These are phyloP conservation scores for Platorchestia sp. DNA, from an alignment of 1,140 invertebrate species.

Conservation along the genomic window DNA sequence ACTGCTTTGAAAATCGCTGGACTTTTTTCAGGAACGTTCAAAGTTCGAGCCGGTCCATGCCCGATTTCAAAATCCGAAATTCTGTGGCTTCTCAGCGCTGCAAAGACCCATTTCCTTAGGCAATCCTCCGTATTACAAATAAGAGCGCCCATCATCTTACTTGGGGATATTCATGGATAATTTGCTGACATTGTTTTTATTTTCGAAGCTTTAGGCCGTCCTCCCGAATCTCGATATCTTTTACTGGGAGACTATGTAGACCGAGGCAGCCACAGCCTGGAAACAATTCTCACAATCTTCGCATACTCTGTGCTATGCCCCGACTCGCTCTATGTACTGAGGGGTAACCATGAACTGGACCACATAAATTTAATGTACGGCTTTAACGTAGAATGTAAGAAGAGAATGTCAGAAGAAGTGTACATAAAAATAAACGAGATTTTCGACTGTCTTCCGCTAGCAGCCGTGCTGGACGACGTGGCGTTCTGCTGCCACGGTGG, in stretches of 20 bases:
- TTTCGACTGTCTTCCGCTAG: constrained; percentile 48
- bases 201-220: constrained; percentile 46
- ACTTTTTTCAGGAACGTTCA: constrained; percentile 20
- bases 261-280: constrained; percentile 45
- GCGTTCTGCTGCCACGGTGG: constrained; percentile 56
- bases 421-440: constrained; percentile 40
- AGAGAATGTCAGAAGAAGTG: constrained; percentile 53
- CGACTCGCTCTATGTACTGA: neutral
- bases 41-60: constrained; percentile 20
- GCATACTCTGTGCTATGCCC: constrained; percentile 25
- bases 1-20: neutral
- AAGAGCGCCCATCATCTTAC: neutral
- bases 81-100: neutral
- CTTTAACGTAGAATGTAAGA: constrained; percentile 41
- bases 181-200: constrained; percentile 56
- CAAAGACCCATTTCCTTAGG: constrained; percentile 6
- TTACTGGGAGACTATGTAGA: constrained; percentile 56
- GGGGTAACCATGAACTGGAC: constrained; percentile 42
- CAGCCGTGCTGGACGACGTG: constrained; percentile 39
- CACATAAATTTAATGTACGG: constrained; percentile 20
- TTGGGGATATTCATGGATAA: constrained; percentile 56
- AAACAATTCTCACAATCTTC: constrained; percentile 42
- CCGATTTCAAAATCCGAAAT: constrained; percentile 44
- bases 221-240: constrained; percentile 16
- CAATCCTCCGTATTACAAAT: neutral